Conservation (phyloP, 2,113 vertebrate genomes). For the Gobiocypris rarus region DNA sequence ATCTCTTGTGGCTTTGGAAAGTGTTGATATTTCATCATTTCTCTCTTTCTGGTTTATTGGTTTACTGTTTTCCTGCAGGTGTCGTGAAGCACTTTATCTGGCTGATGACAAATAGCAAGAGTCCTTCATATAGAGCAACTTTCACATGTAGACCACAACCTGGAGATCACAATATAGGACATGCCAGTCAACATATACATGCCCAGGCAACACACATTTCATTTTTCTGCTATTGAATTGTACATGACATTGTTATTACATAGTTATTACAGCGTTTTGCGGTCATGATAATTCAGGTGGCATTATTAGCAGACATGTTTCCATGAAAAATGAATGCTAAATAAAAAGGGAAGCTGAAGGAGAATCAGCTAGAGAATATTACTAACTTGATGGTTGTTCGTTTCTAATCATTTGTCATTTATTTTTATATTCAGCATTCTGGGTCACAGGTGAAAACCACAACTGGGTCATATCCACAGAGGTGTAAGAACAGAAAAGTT, state of each 20-base stretch:
- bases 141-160: slow-evolving; percentile 59
- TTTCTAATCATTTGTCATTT: not conserved
- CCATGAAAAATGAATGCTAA: not conserved
- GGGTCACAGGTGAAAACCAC: not conserved
- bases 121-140: slow-evolving; percentile 52
- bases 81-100: not conserved
- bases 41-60: slow-evolving; percentile 7
- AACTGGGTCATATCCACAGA: not conserved
- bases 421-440: not conserved
- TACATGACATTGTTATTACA: too few species aligned
- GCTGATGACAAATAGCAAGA: slow-evolving; percentile 26
- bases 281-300: not conserved
- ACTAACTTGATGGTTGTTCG: not conserved
- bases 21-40: slow-evolving; percentile 35
- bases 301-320: not conserved
- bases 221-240: not conserved
- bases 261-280: not conserved
- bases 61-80: slow-evolving; percentile 23
- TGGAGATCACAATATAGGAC: slow-evolving; percentile 30
- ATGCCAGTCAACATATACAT: not conserved
- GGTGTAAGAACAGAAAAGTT: not conserved
- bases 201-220: not conserved
- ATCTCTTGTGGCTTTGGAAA: slow-evolving; percentile 35
- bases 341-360: not conserved
- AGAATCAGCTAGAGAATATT: not conserved